A percentile compares a stretch with the other conserved stretches of the same genome.
Conservation (phyloP, 2,888 invertebrate species). For the Ormyrus rosae region DNA sequence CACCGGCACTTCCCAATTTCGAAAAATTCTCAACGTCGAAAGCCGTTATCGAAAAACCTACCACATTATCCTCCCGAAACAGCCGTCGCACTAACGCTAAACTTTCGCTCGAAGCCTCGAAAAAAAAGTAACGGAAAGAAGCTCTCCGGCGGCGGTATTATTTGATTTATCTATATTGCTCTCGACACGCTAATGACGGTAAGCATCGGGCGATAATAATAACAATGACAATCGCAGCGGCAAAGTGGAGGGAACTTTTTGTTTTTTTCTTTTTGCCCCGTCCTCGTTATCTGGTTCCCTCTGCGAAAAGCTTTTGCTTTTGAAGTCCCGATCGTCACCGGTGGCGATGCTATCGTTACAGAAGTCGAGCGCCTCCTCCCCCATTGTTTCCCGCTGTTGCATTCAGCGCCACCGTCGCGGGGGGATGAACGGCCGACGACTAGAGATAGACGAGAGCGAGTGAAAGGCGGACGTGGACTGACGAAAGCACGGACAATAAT, state of each 20-base stretch:
- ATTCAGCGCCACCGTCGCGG: conserved; percentile 52
- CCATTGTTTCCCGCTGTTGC: conserved; percentile 61
- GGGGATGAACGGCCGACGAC: background rate
- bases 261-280: conserved; percentile 23
- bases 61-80: too few species aligned
- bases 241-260: conserved; percentile 56
- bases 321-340: conserved; percentile 59
- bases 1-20: too few species aligned
- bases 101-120: background rate
- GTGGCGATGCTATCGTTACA: conserved; percentile 62
- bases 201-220: conserved; percentile 60
- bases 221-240: conserved; percentile 59
- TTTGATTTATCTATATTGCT: conserved; percentile 65
- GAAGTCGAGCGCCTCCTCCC: conserved; percentile 59
- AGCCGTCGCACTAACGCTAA: background rate
- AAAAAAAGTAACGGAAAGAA: conserved; percentile 58
- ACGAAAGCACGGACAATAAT: too few species aligned
- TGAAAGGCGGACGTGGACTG: conserved; percentile 27
- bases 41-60: too few species aligned
- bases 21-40: too few species aligned
- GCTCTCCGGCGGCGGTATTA: conserved; percentile 62
- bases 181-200: conserved; percentile 67
- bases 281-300: conserved; percentile 13
- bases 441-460: conserved; percentile 19
- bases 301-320: conserved; percentile 28